A percentile compares a stretch with the other conserved stretches of the same genome.
These are phyloP conservation scores for Leptinotarsa peninsularis DNA, from an alignment of 2,888 invertebrate species.

Conservation along the genomic window DNA sequence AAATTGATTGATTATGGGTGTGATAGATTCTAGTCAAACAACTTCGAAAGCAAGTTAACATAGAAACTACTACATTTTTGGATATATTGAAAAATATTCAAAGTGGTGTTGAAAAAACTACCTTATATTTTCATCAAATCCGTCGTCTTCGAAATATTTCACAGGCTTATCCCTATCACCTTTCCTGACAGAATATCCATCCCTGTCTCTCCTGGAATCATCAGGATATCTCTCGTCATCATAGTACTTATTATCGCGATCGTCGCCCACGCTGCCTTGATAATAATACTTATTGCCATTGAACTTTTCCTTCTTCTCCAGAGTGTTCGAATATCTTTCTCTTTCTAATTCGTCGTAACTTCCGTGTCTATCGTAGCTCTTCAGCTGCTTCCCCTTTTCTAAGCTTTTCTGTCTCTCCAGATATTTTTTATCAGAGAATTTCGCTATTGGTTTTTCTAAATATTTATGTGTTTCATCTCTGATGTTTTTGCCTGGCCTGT, in stretches of 20 bases:
- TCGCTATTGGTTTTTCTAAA: constrained; percentile 57
- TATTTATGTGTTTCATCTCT: constrained; percentile 54
- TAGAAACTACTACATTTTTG: not conserved
- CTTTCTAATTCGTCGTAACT: constrained; percentile 47
- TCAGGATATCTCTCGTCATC: constrained; percentile 47
- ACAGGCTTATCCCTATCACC: constrained; percentile 50
- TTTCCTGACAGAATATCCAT: constrained; percentile 41
- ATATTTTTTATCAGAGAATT: constrained; percentile 55
- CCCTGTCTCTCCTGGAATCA: constrained; percentile 39
- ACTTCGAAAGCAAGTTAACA: no score
- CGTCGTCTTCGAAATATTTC: constrained; percentile 60
- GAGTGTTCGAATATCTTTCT: constrained; percentile 34
- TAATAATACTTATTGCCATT: constrained; percentile 38
- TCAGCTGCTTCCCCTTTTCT: constrained; percentile 2
- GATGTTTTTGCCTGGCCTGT: constrained; percentile 31
- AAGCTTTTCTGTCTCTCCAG: constrained; percentile 49
- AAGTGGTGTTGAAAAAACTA: constrained; percentile 31
- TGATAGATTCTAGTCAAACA: no score
- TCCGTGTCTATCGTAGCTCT: constrained; percentile 48
- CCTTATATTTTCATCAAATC: constrained; percentile 60
- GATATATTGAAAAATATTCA: not conserved
- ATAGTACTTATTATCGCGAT: constrained; percentile 45
- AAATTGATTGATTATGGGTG: no score
- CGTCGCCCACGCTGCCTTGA: constrained; percentile 34
- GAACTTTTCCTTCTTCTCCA: constrained; percentile 35